Conservation (phyloP, 2,113 vertebrate species). For the Rhabdornis inornatus region DNA sequence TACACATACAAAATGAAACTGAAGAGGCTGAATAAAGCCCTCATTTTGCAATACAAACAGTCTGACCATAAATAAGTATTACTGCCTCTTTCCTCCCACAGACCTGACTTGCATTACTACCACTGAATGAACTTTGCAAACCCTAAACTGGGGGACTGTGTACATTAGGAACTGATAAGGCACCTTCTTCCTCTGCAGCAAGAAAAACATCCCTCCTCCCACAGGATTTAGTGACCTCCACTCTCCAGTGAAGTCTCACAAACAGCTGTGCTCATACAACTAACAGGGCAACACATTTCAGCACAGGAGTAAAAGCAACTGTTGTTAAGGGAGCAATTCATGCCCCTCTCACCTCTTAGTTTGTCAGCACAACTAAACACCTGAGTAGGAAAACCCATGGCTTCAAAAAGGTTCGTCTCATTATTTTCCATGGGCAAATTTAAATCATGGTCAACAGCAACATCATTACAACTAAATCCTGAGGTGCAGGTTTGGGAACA, state of each 20-base stretch:
- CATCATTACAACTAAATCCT: background rate
- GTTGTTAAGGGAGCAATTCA: background rate
- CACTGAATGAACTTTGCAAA: background rate
- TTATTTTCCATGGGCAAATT: background rate
- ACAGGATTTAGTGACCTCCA: background rate
- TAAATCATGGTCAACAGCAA: background rate
- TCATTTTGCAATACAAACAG: background rate
- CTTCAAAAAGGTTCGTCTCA: background rate
- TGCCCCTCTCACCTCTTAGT: background rate
- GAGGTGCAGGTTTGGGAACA: background rate
- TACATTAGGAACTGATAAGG: background rate
- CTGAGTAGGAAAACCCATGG: background rate
- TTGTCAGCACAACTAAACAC: background rate
- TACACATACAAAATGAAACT: background rate
- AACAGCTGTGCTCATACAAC: background rate
- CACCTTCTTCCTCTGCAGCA: background rate
- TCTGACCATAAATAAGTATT: background rate
- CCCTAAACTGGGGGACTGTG: background rate
- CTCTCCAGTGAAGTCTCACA: background rate
- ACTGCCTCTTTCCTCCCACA: background rate
- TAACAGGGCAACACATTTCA: background rate
- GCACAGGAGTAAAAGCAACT: background rate
- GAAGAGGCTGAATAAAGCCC: background rate
- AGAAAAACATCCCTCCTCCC: background rate
- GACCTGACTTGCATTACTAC: background rate